phyloP scores from a whole-genome alignment of 92 coral and sea anemone genomes.

The Zoanthus solanderi region DNA sequence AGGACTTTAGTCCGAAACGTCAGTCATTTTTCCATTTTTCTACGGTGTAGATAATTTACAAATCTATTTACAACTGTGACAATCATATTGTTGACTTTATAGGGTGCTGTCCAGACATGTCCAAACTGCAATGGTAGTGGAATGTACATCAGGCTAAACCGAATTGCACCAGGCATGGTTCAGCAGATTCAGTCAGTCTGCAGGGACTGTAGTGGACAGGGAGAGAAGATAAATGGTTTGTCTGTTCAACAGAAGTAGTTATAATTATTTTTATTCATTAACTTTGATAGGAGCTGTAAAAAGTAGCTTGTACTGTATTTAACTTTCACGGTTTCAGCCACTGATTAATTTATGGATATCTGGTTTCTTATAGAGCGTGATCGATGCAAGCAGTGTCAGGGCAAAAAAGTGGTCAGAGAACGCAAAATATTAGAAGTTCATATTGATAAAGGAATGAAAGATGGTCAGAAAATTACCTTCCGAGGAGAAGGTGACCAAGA shows the following conservation, averaged over 20 bases:
- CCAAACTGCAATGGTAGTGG: constrained; percentile 96
- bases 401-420: constrained; percentile 85
- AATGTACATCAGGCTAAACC: constrained; percentile 81
- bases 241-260: background rate
- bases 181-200: constrained; percentile 94
- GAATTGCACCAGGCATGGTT: constrained; percentile 96
- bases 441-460: constrained; percentile 92
- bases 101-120: constrained; percentile 93
- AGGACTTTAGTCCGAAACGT: too few species aligned
- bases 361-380: constrained; percentile 80
- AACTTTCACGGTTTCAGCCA: too few species aligned
- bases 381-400: constrained; percentile 92
- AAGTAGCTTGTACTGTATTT: too few species aligned
- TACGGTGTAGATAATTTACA: too few species aligned
- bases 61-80: background rate
- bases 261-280: background rate
- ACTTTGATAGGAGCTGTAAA: too few species aligned
- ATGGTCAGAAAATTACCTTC: constrained; percentile 94
- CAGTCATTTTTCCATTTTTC: too few species aligned
- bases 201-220: constrained; percentile 87
- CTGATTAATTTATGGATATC: background rate
- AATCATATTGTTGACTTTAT: background rate
- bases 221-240: constrained; percentile 89
- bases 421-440: constrained; percentile 97
- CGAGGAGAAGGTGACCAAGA: constrained; percentile 94